These are phyloP conservation scores for Liparis tanakae DNA, from an alignment of 2,797 vertebrate genomes.

Conservation along the genomic window DNA sequence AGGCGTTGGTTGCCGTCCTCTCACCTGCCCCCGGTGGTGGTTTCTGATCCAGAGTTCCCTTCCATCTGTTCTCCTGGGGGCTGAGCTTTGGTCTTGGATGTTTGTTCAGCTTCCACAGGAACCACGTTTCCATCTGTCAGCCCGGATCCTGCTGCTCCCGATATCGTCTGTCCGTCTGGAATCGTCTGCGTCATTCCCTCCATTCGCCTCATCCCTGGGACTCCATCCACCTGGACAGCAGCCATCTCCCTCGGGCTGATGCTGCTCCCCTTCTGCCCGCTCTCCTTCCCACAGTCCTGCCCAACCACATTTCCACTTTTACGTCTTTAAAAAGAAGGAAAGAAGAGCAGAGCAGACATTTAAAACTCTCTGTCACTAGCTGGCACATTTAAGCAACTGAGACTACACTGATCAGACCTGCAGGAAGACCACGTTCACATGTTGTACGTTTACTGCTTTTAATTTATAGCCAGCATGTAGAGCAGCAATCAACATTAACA, in stretches of 20 bases:
- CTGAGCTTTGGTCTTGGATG: conserved; percentile 49
- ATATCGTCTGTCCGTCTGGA: conserved; percentile 46
- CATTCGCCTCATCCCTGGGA: conserved; percentile 28
- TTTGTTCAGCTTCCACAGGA: conserved; percentile 50
- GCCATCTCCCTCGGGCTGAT: conserved; percentile 43
- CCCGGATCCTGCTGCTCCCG: conserved; percentile 35
- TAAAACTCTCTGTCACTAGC: not conserved
- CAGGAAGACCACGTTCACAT: not conserved
- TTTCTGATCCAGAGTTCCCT: conserved; percentile 45
- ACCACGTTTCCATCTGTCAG: conserved; percentile 56
- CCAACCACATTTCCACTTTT: conserved; percentile 83
- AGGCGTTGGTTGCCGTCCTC: conserved; percentile 24
- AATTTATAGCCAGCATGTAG: not conserved
- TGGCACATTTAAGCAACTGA: not conserved
- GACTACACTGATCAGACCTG: not conserved
- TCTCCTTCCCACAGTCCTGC: conserved; percentile 71
- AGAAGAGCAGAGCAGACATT: conserved; percentile 21
- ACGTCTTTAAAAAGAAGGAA: conserved; percentile 67
- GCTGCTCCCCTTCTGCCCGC: conserved; percentile 41
- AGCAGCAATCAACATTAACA: conserved; percentile 1
- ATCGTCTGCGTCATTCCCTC: conserved; percentile 22
- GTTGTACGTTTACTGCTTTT: not conserved
- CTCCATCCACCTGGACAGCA: conserved; percentile 50
- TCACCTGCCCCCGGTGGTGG: conserved; percentile 66
- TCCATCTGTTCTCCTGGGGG: conserved; percentile 67